Evolutionary conservation across 2,113 vertebrate species (phyloP), one percentile per base, ranked within the genome.

Genomic region (Gnathonemus longibarbis): DNA sequence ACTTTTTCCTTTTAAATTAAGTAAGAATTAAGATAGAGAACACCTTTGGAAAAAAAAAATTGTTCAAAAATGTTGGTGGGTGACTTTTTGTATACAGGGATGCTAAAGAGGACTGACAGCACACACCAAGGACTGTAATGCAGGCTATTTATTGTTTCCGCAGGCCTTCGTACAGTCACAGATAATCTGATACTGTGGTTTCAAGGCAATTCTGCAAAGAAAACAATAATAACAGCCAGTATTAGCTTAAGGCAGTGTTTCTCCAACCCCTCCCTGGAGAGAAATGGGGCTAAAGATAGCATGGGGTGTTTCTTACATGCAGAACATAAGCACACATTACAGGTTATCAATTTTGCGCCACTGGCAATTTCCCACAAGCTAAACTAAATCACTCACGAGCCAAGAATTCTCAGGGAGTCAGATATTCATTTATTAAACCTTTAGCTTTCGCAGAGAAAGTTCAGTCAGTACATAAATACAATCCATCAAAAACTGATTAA

Each of bases 381-480:
- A 88, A 35, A 53, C 19, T 13, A 66, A 46, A 66, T 45, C 39
- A 45, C 1, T 13, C 52, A 88, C 19, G 19, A 66, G 19, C 53
- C 35, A 62, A 8, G 53, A 56, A 45, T 88, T 45, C 21, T n/a
- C 3, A 45, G 87, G 56, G 35, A 88, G 31, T 88, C 21, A 88
- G 53, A 88, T 88, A 66, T 70, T 42, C 31, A 87, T 90, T 86
- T 90, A 87, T 87, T 90, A 77, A 49, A 11, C 24, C 15, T 62
- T 66, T 50, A 50, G 17, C 35, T 85, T 85, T 85, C 19, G n/a
- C 80, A 84, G 50, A 66, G 52, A 42, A 85, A 56, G 17, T 90
- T 86, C 84, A 87, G 42, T 58, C 83, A 87, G 62, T 90, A 74
- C 45, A 93, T 91, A 91, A 91, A 92, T 91, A 66, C 48, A 87